Evolutionary conservation across 2,797 vertebrate species (phyloP).

Genomic region (Threskiornis aethiopicus): DNA sequence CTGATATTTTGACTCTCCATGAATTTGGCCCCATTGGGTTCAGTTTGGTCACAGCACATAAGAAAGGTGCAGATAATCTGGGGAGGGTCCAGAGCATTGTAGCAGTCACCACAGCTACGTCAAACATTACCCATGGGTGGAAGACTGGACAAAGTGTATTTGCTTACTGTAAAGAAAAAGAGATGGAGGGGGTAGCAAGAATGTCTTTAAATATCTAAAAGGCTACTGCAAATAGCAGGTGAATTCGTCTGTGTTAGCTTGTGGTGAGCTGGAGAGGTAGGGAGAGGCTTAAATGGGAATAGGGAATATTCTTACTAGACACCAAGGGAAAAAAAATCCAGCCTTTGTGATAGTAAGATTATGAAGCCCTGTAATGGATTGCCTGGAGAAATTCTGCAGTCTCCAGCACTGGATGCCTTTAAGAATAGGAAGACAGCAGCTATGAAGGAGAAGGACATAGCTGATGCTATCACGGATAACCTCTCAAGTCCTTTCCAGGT

Average conservation of each 20-base stretch:
- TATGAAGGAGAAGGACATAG: not conserved
- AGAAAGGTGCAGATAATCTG: not conserved
- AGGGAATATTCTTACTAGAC: not conserved
- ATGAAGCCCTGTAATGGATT: not conserved
- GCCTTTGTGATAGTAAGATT: not conserved
- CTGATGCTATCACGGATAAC: not conserved
- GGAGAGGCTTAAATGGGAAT: not conserved
- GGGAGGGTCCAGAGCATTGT: not conserved
- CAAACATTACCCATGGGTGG: not conserved
- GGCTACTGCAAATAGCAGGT: not conserved
- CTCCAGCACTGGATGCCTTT: not conserved
- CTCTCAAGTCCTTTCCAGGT: not conserved
- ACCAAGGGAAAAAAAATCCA: fast-evolving
- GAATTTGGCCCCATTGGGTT: not conserved
- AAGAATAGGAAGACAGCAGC: not conserved
- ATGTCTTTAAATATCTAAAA: not conserved
- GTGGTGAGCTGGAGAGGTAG: not conserved
- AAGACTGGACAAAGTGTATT: not conserved
- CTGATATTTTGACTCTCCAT: not conserved
- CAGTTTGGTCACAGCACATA: not conserved
- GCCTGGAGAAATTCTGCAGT: not conserved
- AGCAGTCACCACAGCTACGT: not conserved
- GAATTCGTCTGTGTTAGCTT: not conserved
- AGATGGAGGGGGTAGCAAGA: not conserved
- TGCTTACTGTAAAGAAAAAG: not conserved